Evolutionary conservation across 2,888 invertebrate genomes (phyloP).

Genomic region (Chrysotoxum bicinctum): DNA sequence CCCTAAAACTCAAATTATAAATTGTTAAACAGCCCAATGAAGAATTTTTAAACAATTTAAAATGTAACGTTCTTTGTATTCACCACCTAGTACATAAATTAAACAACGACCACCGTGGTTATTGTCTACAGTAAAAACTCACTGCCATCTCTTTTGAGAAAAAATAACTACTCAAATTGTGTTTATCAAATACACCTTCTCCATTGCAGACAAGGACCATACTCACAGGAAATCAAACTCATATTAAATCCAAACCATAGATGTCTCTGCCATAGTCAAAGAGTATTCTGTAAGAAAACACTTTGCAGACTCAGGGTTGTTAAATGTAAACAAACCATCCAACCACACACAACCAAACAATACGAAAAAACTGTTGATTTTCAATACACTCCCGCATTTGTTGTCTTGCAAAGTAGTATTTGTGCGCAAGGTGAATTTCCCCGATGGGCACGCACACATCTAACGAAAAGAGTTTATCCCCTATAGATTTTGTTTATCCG

Average conservation of each 20-base stretch:
- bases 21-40: too few species aligned
- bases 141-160: not conserved
- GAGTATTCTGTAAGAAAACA: not conserved
- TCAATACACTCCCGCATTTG: constrained; percentile 30
- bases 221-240: not conserved
- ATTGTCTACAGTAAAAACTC: not conserved
- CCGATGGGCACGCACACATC: constrained; percentile 60
- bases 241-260: not conserved
- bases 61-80: not conserved
- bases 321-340: constrained; percentile 54
- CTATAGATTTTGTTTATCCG: constrained; percentile 37
- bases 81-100: not conserved
- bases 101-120: not conserved
- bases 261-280: not conserved
- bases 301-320: constrained; percentile 59
- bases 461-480: constrained; percentile 21
- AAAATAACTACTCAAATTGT: not conserved
- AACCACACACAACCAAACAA: not conserved
- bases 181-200: not conserved
- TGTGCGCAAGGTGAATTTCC: constrained; percentile 57
- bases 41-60: not conserved
- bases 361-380: constrained; percentile 62
- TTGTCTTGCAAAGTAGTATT: not conserved
- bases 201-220: not conserved
- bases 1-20: too few species aligned